Base-by-base conservation (phyloP, 2,888 invertebrate genomes). In the Sphaerophoria taeniata region DNA sequence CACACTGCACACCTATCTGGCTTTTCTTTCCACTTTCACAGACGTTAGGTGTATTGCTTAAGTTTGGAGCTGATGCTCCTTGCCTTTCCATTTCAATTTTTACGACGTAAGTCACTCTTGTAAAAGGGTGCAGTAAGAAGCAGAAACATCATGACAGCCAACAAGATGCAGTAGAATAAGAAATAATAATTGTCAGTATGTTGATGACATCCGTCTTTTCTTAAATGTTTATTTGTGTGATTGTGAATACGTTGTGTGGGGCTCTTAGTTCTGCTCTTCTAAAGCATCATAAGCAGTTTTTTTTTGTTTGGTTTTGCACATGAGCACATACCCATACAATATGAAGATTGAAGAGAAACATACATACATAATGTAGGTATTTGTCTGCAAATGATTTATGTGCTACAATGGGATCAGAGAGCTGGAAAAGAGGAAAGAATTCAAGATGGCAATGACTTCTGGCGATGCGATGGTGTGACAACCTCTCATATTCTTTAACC, bases 161-260 rank as follows among this genome's bases (percentile, higher is more conserved):
- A 36, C 36, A 61, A 39, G 51, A 43, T 45, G 85, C 85, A 85
- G 73, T 65, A 77, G 73, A 81, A 85, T 81, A 81, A 80, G 77
- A 82, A 81, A 78, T 86, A 81, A 78, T 86, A 82, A 82, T 82
- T 82, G 86, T 86, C 86, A 86, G 82, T 86, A 86, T 86, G 82
- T 43, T 86, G 82, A 86, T 86, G 86, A 82, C 86, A 86, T 77
- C 81, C 74, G 82, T 82, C 81, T 76, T 76, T 45, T 12, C 60
- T 12, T 9, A 47, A 33, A 14, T 45, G 14, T 33, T 0, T 34
- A 9, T 72, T 16, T 63, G 6, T 70, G 45, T 6, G 36, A 24
- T 2, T 24, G 24, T 24, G 61, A 63, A 24, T 72, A 9, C 9
- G 43, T 43, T 51, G 63, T 75, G 47, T 80, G 73, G 65, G 71